These are phyloP conservation scores for Chlorodrepanis virens DNA, from an alignment of 2,113 vertebrate species.

Conservation along the genomic window DNA sequence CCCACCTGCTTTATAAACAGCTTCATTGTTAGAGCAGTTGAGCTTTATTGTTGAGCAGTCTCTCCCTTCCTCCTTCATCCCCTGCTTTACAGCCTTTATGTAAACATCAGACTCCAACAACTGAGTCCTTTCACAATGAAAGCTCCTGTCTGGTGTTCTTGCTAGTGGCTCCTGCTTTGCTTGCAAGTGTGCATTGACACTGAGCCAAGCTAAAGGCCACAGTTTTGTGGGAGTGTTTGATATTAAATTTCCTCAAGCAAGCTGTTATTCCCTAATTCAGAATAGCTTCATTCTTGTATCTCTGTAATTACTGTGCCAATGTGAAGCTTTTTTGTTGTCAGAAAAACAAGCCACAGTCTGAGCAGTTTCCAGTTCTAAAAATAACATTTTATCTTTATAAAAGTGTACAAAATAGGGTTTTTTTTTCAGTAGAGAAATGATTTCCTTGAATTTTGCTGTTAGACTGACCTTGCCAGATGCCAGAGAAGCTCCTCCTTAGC, in stretches of 20 bases:
- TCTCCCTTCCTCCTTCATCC: not conserved
- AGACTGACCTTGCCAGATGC: not conserved
- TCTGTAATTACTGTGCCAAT: not conserved
- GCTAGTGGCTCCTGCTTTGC: not conserved
- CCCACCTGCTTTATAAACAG: not conserved
- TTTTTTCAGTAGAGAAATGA: not conserved
- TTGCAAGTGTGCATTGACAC: not conserved
- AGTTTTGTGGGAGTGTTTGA: not conserved
- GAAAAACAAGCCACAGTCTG: not conserved
- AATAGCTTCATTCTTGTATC: not conserved
- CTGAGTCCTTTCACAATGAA: not conserved
- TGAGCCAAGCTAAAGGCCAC: not conserved
- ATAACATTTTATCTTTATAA: not conserved
- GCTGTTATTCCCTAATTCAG: not conserved
- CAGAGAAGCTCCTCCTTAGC: not conserved
- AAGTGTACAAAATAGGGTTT: accelerated
- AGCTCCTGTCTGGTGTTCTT: not conserved
- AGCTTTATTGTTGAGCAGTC: not conserved
- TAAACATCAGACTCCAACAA: not conserved
- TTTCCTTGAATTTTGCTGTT: not conserved
- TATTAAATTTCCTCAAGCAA: not conserved
- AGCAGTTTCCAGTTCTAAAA: not conserved
- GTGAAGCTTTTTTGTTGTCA: not conserved
- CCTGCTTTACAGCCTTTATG: not conserved
- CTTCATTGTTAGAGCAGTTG: not conserved